Evolutionary conservation across 2,113 vertebrate species (phyloP), one percentile per base, ranked within the genome.

Genomic region (Thinocorus orbignyianus): DNA sequence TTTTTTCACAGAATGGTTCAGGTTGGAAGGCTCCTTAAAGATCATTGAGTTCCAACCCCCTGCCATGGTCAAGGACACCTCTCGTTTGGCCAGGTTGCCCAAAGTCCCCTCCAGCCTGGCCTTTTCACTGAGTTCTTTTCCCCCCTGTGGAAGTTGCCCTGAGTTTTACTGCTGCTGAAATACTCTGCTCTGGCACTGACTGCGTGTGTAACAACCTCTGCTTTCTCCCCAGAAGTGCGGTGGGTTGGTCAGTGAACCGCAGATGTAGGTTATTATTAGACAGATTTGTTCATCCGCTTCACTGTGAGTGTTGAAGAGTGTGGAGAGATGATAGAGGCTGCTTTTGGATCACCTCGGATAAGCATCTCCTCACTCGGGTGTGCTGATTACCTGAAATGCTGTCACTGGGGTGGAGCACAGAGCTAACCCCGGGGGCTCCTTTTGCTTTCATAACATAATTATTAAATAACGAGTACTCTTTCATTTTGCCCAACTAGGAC

Each of bases 381-480:
- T 82, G 78, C 62, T 39, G 42, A 10, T 41, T 55, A 69, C 85
- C 81, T 90, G 74, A 64, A 64, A 68, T 44, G 79, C 55, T 76
- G 81, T 68, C 12, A 0, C 78, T 57, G 81, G 48, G 57, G 24
- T 0, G 5, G 33, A 71, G 37, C 0, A 0, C 48, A 30, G 42
- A 79, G 76, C 72, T 78, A 48, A 51, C 54, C 62, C 65, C 46
- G 44, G 71, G 84, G 87, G 37, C 66, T 90, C 52, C 3, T 8
- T 61, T 72, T 90, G 74, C 68, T 95, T 92, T 94, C 41, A 7
- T 90, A 78, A 70, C 55, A 39, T 80, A 92, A 94, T 93, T 94
- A 91, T 93, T 88, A 79, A 93, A 96, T 90, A 95, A 88, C 24
- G 6, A 96, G 78, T 80, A 55, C 26, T 25, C 77, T 81, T 55